A percentile compares a stretch with the other conserved stretches of the same genome.
Evolutionary conservation across 1,140 invertebrate genomes (phyloP).

Genomic region (Neuroterus valhalla): DNA sequence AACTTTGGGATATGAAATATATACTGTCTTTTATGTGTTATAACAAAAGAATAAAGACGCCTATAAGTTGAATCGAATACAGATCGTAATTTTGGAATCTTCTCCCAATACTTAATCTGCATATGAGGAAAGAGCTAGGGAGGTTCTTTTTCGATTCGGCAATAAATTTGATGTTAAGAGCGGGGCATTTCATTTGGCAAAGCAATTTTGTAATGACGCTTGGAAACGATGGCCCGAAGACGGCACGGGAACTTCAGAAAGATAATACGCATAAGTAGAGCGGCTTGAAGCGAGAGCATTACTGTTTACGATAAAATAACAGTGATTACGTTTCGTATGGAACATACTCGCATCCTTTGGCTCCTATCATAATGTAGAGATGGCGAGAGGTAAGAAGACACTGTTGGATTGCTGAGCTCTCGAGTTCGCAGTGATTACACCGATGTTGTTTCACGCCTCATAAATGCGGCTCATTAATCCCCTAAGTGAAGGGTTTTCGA

Average conservation of each 20-base stretch:
- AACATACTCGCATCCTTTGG: slow-evolving; percentile 56
- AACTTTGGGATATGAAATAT: neutral
- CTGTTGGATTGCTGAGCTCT: slow-evolving; percentile 35
- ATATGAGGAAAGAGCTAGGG: neutral
- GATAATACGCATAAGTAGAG: slow-evolving; percentile 70
- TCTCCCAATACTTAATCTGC: neutral
- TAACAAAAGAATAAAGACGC: neutral
- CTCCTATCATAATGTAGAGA: slow-evolving; percentile 56
- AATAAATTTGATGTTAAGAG: slow-evolving; percentile 64
- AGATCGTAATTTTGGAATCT: slow-evolving; percentile 4
- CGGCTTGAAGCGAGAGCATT: slow-evolving; percentile 67
- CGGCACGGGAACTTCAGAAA: slow-evolving; percentile 55
- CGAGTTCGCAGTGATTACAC: slow-evolving; percentile 18
- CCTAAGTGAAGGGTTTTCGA: slow-evolving; percentile 9
- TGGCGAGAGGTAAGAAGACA: slow-evolving; percentile 61
- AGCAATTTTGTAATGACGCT: slow-evolving; percentile 70
- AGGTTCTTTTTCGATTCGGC: slow-evolving; percentile 50
- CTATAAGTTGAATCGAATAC: slow-evolving; percentile 7
- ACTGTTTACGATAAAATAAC: slow-evolving; percentile 71
- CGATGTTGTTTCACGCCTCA: slow-evolving; percentile 21
- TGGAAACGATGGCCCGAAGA: slow-evolving; percentile 64
- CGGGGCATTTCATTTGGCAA: slow-evolving; percentile 68
- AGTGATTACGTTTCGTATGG: slow-evolving; percentile 65
- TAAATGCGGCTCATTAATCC: slow-evolving; percentile 13
- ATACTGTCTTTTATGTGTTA: too few species aligned